Percentiles rank a stretch among this genome's conserved stretches.
Evolutionary conservation across 2,113 vertebrate species (phyloP).

Genomic region (Myiagra hebetior): DNA sequence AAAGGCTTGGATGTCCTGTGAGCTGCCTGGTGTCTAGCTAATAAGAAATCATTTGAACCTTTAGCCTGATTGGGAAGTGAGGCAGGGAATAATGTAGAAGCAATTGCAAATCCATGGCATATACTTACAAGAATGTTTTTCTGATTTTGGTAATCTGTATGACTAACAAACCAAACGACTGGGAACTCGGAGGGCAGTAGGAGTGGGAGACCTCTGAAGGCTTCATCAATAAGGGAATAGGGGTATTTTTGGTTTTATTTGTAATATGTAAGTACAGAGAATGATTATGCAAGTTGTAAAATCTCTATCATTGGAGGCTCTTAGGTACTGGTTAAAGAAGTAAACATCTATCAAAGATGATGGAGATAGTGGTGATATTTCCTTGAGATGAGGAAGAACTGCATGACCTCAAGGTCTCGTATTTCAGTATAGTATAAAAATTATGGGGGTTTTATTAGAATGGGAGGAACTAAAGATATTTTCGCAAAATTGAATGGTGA

Average conservation of each 20-base stretch:
- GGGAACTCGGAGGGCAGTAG: not conserved
- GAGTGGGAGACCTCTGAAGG: not conserved
- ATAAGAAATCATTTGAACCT: not conserved
- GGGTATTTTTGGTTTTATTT: not conserved
- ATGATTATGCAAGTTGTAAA: not conserved
- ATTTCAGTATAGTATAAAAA: not conserved
- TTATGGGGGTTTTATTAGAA: not conserved
- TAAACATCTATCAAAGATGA: not conserved
- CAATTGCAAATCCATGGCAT: not conserved
- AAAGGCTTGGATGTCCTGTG: not conserved
- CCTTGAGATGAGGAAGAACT: not conserved
- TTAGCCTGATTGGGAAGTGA: not conserved
- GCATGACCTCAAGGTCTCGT: not conserved
- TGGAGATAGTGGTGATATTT: not conserved
- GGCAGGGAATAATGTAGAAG: not conserved
- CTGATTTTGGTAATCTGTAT: not conserved
- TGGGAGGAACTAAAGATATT: not conserved
- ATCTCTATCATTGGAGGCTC: not conserved
- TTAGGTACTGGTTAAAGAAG: not conserved
- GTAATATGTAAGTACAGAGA: not conserved
- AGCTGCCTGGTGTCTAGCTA: not conserved
- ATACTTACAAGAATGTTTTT: not conserved
- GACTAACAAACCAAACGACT: not conserved
- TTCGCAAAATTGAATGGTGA: not conserved
- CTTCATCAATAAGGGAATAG: not conserved